phyloP scores from a whole-genome alignment of 2,888 invertebrate species.

The Acleris literana region DNA sequence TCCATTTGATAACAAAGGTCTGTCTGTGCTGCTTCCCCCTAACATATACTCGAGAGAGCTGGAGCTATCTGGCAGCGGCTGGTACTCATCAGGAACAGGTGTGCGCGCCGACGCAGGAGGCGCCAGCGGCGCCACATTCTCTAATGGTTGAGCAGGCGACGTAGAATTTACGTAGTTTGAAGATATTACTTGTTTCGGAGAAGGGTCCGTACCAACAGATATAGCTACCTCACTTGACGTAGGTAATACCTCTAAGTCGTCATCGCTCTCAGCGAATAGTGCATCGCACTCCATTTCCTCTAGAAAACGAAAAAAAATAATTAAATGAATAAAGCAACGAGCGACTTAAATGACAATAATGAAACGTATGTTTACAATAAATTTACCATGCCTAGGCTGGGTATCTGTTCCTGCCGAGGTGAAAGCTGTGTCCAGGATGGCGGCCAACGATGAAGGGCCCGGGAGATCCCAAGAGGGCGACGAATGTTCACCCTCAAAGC shows the following conservation, averaged over 20 bases:
- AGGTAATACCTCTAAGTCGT: constrained; percentile 80
- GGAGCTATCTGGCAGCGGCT: constrained; percentile 75
- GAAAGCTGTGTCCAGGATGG: constrained; percentile 86
- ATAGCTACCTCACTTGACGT: constrained; percentile 49
- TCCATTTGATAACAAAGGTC: constrained; percentile 43
- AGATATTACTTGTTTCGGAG: constrained; percentile 60
- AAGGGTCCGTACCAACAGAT: constrained; percentile 48
- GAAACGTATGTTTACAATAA: constrained; percentile 26
- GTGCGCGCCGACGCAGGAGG: constrained; percentile 68
- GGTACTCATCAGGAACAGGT: constrained; percentile 77
- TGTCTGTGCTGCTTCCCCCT: constrained; percentile 53
- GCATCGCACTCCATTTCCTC: constrained; percentile 86
- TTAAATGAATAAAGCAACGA: constrained; percentile 6
- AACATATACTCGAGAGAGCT: constrained; percentile 67
- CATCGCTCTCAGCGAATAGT: constrained; percentile 86
- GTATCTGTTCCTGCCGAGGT: constrained; percentile 79
- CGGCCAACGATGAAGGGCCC: constrained; percentile 82
- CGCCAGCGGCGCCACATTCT: constrained; percentile 58
- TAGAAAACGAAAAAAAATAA: constrained; percentile 55
- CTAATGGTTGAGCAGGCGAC: constrained; percentile 61
- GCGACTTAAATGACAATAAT: constrained; percentile 14
- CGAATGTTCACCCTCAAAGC: constrained; percentile 66
- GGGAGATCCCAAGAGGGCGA: constrained; percentile 74
- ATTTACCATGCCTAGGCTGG: constrained; percentile 68
- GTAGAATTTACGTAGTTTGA: constrained; percentile 70